Base-by-base conservation (phyloP, 2,797 vertebrate genomes). In the Danio aesculapii region DNA sequence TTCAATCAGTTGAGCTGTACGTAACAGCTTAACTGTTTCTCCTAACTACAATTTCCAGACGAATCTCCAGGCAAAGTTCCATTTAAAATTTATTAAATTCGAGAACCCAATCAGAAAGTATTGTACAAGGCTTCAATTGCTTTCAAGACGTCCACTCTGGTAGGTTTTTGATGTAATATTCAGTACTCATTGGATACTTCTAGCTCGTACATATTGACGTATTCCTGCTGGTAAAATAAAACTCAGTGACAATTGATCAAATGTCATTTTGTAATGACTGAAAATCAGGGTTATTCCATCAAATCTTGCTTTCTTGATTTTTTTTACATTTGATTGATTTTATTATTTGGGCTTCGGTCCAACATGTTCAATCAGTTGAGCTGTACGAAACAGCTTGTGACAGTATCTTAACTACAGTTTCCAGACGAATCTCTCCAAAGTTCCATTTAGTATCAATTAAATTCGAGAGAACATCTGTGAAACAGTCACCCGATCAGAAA, bases 141-240 rank as follows among this genome's bases (percentile, higher is more conserved):
- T 12, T 66, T 66, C 12, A 57, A 57, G 16, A 77, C 19, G 30
- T 30, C 3, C 30, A 30, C 30, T 30, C 30, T 30, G 30, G 30
- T 1, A 30, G 30, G 30, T 11, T 53, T 53, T 53, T 10, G 50
- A 53, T 5, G 11, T 53, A 13, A 11, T 1, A 11, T 13, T 53
- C 12, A 53, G 50, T 11, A 53, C 8, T 6, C 11, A 79, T 93
- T 94, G 59, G 95, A 97, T 85, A 99, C 97, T 90, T 96, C 95
- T 83, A 98, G 91, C 91, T 98, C 97, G 83, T 95, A 95, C 87
- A 93, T 92, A 81, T 96, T 98, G 83, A 97, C 96, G 58, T 96
- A 95, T 67, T 98, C 95, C 0, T 91, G 62, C 0, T 97, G 97
- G 88, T 96, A 30, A 30, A 30, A 30, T 30, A 30, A 30, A 30